Conservation (phyloP, 1,140 invertebrate genomes). For the Penaeus indicus region DNA sequence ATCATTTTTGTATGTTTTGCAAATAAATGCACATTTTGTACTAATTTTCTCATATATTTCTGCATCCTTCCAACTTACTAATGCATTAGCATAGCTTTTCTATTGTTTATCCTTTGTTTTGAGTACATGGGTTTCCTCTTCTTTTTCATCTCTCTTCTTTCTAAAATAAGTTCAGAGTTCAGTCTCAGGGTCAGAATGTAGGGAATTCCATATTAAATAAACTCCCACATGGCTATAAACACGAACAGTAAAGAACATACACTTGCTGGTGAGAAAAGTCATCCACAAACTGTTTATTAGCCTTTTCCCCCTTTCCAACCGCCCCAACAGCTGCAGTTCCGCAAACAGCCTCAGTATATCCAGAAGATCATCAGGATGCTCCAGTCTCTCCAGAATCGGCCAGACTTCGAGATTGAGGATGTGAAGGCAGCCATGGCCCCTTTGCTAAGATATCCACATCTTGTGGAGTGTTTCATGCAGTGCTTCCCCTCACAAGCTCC, state of each 20-base stretch:
- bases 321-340: conserved; percentile 34
- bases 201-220: too few species aligned
- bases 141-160: too few species aligned
- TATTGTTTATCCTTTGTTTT: not conserved
- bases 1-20: not conserved
- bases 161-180: too few species aligned
- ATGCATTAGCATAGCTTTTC: not conserved
- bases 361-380: conserved; percentile 49
- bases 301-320: too few species aligned
- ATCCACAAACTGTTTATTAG: too few species aligned
- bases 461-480: conserved; percentile 50
- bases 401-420: conserved; percentile 30
- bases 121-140: not conserved
- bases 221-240: too few species aligned
- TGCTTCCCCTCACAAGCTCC: conserved; percentile 55
- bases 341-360: conserved; percentile 46
- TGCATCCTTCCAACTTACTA: not conserved
- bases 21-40: not conserved
- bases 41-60: too few species aligned
- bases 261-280: too few species aligned
- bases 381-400: conserved; percentile 28
- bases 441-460: conserved; percentile 41
- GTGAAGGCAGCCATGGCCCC: conserved; percentile 47
- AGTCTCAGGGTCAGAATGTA: too few species aligned
- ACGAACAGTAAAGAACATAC: too few species aligned